Evolutionary conservation across 1,140 invertebrate genomes (phyloP).

Genomic region (Limonius californicus): DNA sequence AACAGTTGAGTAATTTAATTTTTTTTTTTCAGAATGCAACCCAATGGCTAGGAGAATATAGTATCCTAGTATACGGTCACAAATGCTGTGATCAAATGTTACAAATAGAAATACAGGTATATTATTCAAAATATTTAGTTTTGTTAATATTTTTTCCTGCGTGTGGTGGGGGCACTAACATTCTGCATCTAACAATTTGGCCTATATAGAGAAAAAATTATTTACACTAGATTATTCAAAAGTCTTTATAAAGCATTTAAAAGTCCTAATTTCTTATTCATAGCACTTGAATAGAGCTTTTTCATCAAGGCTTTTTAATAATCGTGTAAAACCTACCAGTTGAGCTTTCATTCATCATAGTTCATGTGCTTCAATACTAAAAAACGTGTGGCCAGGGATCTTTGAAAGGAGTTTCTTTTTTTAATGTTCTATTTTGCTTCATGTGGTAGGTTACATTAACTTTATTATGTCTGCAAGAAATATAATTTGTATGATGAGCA

Average conservation of each 20-base stretch:
- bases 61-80: background rate
- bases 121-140: background rate
- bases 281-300: too few relatives aligned
- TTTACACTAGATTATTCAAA: background rate
- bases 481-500: too few relatives aligned
- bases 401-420: too few relatives aligned
- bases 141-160: background rate
- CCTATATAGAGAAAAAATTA: background rate
- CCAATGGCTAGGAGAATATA: constrained; percentile 30
- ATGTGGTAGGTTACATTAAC: too few relatives aligned
- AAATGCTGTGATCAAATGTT: constrained; percentile 13
- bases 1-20: constrained; percentile 1
- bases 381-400: too few relatives aligned
- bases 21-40: constrained; percentile 30
- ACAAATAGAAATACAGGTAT: constrained; percentile 4
- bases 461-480: too few relatives aligned
- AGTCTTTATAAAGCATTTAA: background rate
- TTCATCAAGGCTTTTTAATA: too few relatives aligned
- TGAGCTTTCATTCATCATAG: too few relatives aligned
- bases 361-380: too few relatives aligned
- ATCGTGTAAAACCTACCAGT: too few relatives aligned
- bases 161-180: background rate
- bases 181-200: background rate
- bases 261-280: too few relatives aligned
- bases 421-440: too few relatives aligned